phyloP scores from a whole-genome alignment of 1,140 invertebrate genomes.

The Hyles vespertilio region DNA sequence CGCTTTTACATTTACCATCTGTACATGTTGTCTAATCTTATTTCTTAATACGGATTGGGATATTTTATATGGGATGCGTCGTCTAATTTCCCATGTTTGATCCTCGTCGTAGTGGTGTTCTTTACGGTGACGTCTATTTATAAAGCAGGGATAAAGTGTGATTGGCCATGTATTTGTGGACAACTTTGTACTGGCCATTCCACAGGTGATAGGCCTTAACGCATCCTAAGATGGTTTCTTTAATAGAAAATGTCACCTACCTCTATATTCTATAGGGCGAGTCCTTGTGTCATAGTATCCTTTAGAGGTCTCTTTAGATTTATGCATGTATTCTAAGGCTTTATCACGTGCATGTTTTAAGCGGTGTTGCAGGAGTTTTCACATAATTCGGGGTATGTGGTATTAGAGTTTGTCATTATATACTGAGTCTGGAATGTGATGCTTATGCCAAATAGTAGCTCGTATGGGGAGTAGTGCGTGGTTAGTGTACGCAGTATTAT shows the following conservation, averaged over 20 bases:
- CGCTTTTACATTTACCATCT: no score
- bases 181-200: slow-evolving; percentile 5
- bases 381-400: slow-evolving; percentile 7
- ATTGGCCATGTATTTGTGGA: slow-evolving; percentile 8
- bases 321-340: slow-evolving; percentile 7
- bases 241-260: slow-evolving; percentile 5
- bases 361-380: no score
- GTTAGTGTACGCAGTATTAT: slow-evolving; percentile 5
- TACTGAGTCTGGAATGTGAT: slow-evolving; percentile 5
- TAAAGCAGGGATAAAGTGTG: slow-evolving; percentile 10
- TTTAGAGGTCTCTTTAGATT: slow-evolving; percentile 11
- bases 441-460: slow-evolving; percentile 7
- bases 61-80: no score
- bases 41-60: no score
- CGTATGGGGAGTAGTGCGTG: slow-evolving; percentile 4
- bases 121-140: slow-evolving; percentile 13
- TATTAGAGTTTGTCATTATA: background rate
- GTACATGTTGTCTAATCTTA: no score
- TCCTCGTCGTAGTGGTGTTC: slow-evolving; percentile 11
- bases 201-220: slow-evolving; percentile 7
- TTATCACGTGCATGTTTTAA: no score
- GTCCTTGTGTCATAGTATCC: slow-evolving; percentile 2
- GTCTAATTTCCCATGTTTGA: slow-evolving; percentile 5
- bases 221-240: slow-evolving; percentile 1
- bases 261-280: slow-evolving; percentile 6